phyloP scores from a whole-genome alignment of 2,888 invertebrate genomes.

The Drosophila demipolita region DNA sequence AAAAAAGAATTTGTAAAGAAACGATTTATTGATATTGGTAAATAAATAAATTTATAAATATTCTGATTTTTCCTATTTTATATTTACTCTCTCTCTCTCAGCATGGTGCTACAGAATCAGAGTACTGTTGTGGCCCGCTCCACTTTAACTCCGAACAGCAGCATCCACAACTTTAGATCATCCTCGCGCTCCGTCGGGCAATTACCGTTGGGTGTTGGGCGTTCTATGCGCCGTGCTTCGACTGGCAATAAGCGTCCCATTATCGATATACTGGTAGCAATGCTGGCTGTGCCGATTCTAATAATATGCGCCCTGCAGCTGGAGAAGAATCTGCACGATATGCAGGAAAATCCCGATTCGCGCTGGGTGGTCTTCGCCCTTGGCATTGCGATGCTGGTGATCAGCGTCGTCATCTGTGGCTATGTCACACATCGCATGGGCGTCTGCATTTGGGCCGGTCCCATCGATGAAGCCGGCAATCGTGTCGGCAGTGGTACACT shows the following conservation, averaged over 20 bases:
- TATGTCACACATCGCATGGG: constrained; percentile 86
- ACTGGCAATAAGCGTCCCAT: constrained; percentile 82
- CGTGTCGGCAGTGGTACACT: constrained; percentile 64
- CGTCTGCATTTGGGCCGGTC: constrained; percentile 85
- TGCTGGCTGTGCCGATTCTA: constrained; percentile 85
- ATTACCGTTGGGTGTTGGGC: constrained; percentile 21
- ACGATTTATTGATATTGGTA: not conserved
- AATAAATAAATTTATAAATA: not conserved
- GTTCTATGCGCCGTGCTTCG: constrained; percentile 25
- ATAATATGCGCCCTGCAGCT: constrained; percentile 85
- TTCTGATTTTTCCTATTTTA: not conserved
- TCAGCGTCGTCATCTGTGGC: constrained; percentile 85
- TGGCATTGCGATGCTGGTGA: constrained; percentile 84
- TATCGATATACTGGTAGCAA: constrained; percentile 84
- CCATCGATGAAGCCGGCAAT: constrained; percentile 83
- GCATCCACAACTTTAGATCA: constrained; percentile 56
- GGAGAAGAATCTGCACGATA: constrained; percentile 85
- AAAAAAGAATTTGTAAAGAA: not conserved
- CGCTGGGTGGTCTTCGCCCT: constrained; percentile 85
- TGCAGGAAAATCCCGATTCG: constrained; percentile 82
- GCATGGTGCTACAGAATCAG: constrained; percentile 83
- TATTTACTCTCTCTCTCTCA: constrained; percentile 24
- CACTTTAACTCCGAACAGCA: constrained; percentile 60
- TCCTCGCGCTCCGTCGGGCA: constrained; percentile 18
- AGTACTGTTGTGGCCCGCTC: constrained; percentile 77